Base-by-base conservation (phyloP, 2,113 vertebrate species). In the Barbus barbus region DNA sequence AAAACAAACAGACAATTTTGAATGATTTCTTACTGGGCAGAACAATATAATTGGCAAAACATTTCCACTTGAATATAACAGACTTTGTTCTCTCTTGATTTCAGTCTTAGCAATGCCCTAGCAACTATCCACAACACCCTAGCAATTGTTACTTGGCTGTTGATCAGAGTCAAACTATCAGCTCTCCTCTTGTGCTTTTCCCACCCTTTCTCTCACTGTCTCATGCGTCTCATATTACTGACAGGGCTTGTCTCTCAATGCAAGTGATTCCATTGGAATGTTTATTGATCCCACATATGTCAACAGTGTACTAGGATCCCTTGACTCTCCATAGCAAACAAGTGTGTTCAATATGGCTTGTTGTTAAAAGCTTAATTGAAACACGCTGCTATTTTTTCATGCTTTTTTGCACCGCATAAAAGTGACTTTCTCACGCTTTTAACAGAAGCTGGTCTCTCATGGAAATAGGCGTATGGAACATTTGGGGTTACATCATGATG, bases 341-440 rank as follows among this genome's bases (percentile, higher is more conserved):
- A 87, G 75, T 26, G 74, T 82, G 78, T 84, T 90, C 84, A 89
- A 88, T 90, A 91, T 89, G 91, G 87, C 81, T 78, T 88, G 83
- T 90, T 86, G 84, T 87, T 86, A 7, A 79, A 89, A 85, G 56
- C 75, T 86, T 90, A 88, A 91, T 94, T 67, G 67, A 92, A 91
- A 91, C 91, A 91, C 85, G 38, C 89, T 71, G 65, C 72, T 69
- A 72, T 74, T 53, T 73, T 4, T 33, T 76, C 24, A 67, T 67
- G 28, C 28, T 73, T 41, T 74, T 58, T 44, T 28, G 41, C 84
- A 33, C 78, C 26, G 41, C 85, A 86, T 81, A 74, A 48, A 88
- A 33, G 51, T 89, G 88, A 81, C 76, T 87, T 82, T 87, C 88
- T 88, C 86, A 86, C 69, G 51, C 76, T 83, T 76, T 36, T 65